These are phyloP conservation scores for Helicoverpa armigera DNA, from an alignment of 1,140 invertebrate species.

Conservation along the genomic window DNA sequence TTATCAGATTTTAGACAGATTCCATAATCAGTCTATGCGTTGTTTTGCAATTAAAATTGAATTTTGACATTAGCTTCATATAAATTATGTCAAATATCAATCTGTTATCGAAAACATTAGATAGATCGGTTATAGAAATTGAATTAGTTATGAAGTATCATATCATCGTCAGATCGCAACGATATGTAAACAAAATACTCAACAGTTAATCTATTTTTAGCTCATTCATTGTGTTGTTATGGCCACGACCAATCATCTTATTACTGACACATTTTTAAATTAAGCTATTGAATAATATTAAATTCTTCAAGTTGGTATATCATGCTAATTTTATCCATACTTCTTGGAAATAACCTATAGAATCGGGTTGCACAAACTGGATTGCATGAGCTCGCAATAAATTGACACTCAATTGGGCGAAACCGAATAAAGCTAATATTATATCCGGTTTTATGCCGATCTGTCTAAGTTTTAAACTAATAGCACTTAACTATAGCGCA, in stretches of 20 bases:
- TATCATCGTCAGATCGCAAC: not conserved
- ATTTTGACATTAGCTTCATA: too few relatives aligned
- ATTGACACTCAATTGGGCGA: slow-evolving; percentile 70
- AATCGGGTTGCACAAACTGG: slow-evolving; percentile 62
- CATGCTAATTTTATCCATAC: not conserved
- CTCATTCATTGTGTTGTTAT: slow-evolving; percentile 27
- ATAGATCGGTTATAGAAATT: too few relatives aligned
- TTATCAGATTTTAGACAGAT: too few relatives aligned
- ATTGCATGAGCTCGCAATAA: slow-evolving; percentile 64
- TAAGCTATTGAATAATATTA: not conserved
- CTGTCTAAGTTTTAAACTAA: slow-evolving; percentile 48
- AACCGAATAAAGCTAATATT: slow-evolving; percentile 67
- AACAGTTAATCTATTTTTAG: slow-evolving; percentile 14
- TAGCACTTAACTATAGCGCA: not conserved
- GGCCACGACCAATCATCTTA: not conserved
- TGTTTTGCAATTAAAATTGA: too few relatives aligned
- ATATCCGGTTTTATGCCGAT: slow-evolving; percentile 71
- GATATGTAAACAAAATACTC: slow-evolving; percentile 14
- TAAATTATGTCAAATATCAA: not conserved
- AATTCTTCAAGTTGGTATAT: not conserved
- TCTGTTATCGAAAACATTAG: too few relatives aligned
- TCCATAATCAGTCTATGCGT: too few relatives aligned
- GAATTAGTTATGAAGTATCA: too few relatives aligned
- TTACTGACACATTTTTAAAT: not conserved
- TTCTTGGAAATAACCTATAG: slow-evolving; percentile 55